Conservation (phyloP, 2,888 invertebrate species). For the Ephialtes manifestator region DNA sequence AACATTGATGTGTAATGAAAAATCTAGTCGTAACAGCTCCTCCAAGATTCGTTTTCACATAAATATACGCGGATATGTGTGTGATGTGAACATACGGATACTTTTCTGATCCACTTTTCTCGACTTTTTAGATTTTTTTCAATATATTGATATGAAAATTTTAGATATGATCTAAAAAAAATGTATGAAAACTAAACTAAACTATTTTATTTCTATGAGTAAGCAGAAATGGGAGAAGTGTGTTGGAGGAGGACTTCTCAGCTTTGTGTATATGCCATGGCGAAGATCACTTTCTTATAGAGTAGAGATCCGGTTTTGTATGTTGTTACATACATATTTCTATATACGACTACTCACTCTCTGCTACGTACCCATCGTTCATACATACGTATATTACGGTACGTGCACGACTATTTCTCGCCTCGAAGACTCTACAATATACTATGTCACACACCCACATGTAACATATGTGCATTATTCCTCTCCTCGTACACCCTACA, state of each 20-base stretch:
- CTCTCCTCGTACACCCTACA: slow-evolving; percentile 34
- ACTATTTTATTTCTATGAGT: not conserved
- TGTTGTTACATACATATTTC: not conserved
- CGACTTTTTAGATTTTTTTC: too few relatives aligned
- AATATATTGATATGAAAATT: too few relatives aligned
- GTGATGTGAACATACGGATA: too few relatives aligned
- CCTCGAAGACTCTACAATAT: slow-evolving; percentile 33
- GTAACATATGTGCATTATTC: slow-evolving; percentile 35
- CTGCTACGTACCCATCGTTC: slow-evolving; percentile 25
- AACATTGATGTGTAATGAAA: too few relatives aligned
- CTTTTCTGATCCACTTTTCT: too few relatives aligned
- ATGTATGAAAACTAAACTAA: too few relatives aligned
- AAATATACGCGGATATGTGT: too few relatives aligned
- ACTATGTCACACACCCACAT: slow-evolving; percentile 24
- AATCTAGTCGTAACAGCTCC: too few relatives aligned
- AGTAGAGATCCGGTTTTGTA: slow-evolving; percentile 17
- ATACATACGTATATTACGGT: slow-evolving; percentile 30
- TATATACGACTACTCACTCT: slow-evolving; percentile 1
- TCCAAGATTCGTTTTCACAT: too few relatives aligned
- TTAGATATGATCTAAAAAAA: too few relatives aligned
- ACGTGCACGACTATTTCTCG: slow-evolving; percentile 37
- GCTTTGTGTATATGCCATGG: slow-evolving; percentile 61
- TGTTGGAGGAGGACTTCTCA: slow-evolving; percentile 36
- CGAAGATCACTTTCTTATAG: slow-evolving; percentile 26
- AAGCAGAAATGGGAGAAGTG: slow-evolving; percentile 31